Conservation (phyloP, 2,797 vertebrate genomes). For the Pipistrellus kuhlii region DNA sequence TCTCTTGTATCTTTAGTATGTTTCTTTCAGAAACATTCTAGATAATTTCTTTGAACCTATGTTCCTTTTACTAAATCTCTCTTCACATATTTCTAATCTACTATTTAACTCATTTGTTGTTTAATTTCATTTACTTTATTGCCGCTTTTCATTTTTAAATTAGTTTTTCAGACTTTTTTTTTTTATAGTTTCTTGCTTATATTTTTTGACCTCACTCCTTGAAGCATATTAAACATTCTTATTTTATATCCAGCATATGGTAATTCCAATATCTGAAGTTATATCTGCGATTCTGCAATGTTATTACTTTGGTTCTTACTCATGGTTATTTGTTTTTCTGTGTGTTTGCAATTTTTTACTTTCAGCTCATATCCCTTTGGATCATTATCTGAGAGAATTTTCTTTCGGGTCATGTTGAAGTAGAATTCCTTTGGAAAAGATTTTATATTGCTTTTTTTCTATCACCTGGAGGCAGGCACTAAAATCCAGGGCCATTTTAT, state of each 20-base stretch:
- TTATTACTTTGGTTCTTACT: not conserved
- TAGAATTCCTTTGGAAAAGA: not conserved
- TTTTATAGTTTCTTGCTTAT: slow-evolving; percentile 30
- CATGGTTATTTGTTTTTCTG: not conserved
- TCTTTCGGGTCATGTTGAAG: slow-evolving; percentile 36
- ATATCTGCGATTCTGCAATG: not conserved
- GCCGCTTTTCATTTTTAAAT: slow-evolving; percentile 49
- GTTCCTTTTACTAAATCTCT: not conserved
- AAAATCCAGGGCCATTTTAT: slow-evolving; percentile 26
- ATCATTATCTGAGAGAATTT: not conserved
- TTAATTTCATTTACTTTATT: slow-evolving; percentile 45
- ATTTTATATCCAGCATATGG: not conserved
- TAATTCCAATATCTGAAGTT: not conserved
- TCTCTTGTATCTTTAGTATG: not conserved
- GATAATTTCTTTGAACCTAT: not conserved
- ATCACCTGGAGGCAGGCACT: not conserved
- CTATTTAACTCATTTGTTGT: slow-evolving; percentile 8
- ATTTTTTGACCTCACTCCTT: not conserved
- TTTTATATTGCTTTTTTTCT: slow-evolving; percentile 48
- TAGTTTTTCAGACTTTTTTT: slow-evolving; percentile 8
- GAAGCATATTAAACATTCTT: slow-evolving; percentile 32
- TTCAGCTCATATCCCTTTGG: not conserved
- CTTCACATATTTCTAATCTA: not conserved
- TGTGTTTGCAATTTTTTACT: not conserved
- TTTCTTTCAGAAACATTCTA: slow-evolving; percentile 10